Base-by-base conservation (phyloP, 2,888 invertebrate species). In the Rhagonycha lutea region DNA sequence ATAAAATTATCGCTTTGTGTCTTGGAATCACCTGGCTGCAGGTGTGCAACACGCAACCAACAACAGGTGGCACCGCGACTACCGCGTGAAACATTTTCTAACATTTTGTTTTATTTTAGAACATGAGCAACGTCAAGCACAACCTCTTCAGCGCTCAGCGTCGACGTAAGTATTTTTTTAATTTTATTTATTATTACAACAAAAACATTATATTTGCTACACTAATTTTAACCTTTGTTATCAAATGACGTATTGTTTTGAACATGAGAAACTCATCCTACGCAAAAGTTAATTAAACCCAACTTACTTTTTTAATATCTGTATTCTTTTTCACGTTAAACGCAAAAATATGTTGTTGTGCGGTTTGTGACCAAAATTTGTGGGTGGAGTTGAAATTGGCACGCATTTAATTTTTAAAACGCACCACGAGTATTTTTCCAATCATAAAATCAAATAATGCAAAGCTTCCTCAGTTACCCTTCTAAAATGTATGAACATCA, bases 161-260 rank as follows among this genome's bases (percentile, higher is more conserved):
- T 87, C 89, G 80, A 86, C 89, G 90, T 90, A 87, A 90, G 90
- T 90, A 89, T 81, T 71, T 24, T 77, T 29, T 47, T 72, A 75
- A 71, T 75, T 32, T 73, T 74, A 68, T 70, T 77, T 65, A 68
- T 28, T 72, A 74, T 68, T 74, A 63, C 24, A 60, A 32, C 4
- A 47, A 47, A 47, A 47, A n/a, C 47, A n/a, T n/a, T n/a, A 32
- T 5, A 7, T 47, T n/a, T 47, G n/a, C n/a, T n/a, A 8, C n/a
- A 2, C 47, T 47, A 5, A 47, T 47, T 47, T 47, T 47, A n/a
- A 47, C n/a, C n/a, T 47, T 47, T n/a, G 63, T n/a, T 26, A n/a
- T 24, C 63, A 26, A 24, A 26, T 65, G 63, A 65, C 63, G 63
- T 26, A 65, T 47, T 47, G 47, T 47, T 47, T 47, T 47, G 47